A percentile compares a stretch with the other conserved stretches of the same genome.
Conservation (phyloP, 2,888 invertebrate genomes). For the Leptura quadrifasciata region DNA sequence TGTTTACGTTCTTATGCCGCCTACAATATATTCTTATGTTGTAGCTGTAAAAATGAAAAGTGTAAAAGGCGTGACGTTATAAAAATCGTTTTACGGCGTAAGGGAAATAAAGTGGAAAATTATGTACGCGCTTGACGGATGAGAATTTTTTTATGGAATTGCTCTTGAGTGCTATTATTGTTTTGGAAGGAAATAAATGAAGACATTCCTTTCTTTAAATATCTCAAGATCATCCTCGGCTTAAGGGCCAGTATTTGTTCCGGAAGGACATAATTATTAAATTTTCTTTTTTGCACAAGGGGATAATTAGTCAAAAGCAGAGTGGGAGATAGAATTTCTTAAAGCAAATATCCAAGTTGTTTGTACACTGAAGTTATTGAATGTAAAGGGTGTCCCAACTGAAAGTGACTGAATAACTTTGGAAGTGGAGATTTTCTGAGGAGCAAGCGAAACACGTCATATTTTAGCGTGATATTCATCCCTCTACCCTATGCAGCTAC, state of each 20-base stretch:
- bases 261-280: not conserved
- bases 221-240: not conserved
- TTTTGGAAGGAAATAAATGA: constrained; percentile 3
- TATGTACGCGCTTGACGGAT: constrained; percentile 8
- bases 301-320: too few species aligned
- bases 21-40: constrained; percentile 6
- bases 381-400: too few species aligned
- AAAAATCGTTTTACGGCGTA: constrained; percentile 1
- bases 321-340: too few species aligned
- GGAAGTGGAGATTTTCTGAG: too few species aligned
- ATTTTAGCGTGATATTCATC: too few species aligned
- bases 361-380: too few species aligned
- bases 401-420: too few species aligned
- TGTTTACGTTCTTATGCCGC: constrained; percentile 22
- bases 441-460: too few species aligned
- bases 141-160: not conserved
- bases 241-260: not conserved
- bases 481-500: too few species aligned
- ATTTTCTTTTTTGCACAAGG: not conserved
- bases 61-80: not conserved
- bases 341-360: too few species aligned
- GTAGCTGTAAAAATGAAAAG: constrained; percentile 14
- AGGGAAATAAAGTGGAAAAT: constrained; percentile 17
- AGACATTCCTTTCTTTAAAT: constrained; percentile 3
- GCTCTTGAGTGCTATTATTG: constrained; percentile 3